A percentile compares a stretch with the other conserved stretches of the same genome.
These are phyloP conservation scores for Pilophorus perplexus DNA, from an alignment of 2,888 invertebrate genomes.

Conservation along the genomic window DNA sequence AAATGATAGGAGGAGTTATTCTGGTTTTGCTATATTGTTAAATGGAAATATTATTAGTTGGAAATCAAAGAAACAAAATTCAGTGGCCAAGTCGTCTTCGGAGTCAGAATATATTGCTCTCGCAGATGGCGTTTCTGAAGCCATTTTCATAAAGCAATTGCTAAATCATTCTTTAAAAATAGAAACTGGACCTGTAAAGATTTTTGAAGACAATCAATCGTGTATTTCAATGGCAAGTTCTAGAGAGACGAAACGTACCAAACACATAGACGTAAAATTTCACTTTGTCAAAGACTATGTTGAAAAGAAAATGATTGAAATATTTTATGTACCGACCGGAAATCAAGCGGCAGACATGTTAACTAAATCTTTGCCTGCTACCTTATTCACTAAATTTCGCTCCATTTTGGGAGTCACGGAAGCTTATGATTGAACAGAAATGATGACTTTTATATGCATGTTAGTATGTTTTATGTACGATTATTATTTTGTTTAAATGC, in stretches of 20 bases:
- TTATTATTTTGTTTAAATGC: too few species aligned
- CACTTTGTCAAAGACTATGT: conserved; percentile 19
- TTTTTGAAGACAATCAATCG: conserved; percentile 31
- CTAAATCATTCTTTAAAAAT: conserved; percentile 10
- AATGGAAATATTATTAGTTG: too few species aligned
- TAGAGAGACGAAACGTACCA: conserved; percentile 16
- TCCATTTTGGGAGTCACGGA: too few species aligned
- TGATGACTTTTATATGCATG: too few species aligned
- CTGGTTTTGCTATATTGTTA: neutral
- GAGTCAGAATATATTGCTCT: conserved; percentile 24
- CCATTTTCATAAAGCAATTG: neutral
- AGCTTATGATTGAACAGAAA: too few species aligned
- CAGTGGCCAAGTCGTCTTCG: neutral
- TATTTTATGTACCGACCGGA: too few species aligned
- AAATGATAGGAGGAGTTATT: neutral
- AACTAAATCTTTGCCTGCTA: conserved; percentile 10
- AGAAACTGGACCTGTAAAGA: neutral
- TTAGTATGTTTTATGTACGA: too few species aligned
- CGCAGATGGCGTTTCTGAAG: neutral
- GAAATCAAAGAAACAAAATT: neutral
- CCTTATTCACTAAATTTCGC: too few species aligned
- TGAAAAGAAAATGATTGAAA: too few species aligned
- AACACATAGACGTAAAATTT: conserved; percentile 19
- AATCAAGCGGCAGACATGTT: too few species aligned
- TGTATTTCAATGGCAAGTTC: conserved; percentile 5